Evolutionary conservation across 2,797 vertebrate species (phyloP).

Genomic region (Smutsia gigantea): DNA sequence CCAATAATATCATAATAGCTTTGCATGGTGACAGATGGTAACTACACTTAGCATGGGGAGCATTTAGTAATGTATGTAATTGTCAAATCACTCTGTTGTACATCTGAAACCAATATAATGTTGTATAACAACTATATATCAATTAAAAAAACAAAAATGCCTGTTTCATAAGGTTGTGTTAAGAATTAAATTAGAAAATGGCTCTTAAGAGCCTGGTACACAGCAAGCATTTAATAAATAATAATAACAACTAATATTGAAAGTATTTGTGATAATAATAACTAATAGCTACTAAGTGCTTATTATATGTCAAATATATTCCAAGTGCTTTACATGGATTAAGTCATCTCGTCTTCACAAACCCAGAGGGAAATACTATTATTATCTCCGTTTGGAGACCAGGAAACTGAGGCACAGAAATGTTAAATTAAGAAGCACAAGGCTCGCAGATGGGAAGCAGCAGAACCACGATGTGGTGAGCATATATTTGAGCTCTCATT

Average conservation of each 20-base stretch:
- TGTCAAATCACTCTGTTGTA: too few species aligned
- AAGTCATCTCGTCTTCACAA: not conserved
- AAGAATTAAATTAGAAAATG: not conserved
- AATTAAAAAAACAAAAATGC: not conserved
- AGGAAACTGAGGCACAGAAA: not conserved
- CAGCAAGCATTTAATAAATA: not conserved
- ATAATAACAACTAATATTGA: not conserved
- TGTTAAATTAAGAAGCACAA: not conserved
- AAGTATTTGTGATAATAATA: not conserved
- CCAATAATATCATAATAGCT: too few species aligned
- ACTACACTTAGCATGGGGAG: too few species aligned
- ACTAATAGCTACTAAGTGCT: not conserved
- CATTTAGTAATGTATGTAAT: too few species aligned
- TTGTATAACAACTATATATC: too few species aligned
- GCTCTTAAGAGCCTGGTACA: not conserved
- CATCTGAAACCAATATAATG: too few species aligned
- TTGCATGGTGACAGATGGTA: too few species aligned
- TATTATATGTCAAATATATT: not conserved
- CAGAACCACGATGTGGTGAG: constrained; percentile 8
- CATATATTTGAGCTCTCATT: not conserved
- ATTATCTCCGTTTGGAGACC: not conserved
- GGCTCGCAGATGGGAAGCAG: not conserved
- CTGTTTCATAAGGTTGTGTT: not conserved
- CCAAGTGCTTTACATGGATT: not conserved
- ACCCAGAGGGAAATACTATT: not conserved